Percentiles rank a stretch among this genome's conserved stretches.
phyloP scores from a whole-genome alignment of 2,888 invertebrate genomes.

The Cryptus viduatorius region DNA sequence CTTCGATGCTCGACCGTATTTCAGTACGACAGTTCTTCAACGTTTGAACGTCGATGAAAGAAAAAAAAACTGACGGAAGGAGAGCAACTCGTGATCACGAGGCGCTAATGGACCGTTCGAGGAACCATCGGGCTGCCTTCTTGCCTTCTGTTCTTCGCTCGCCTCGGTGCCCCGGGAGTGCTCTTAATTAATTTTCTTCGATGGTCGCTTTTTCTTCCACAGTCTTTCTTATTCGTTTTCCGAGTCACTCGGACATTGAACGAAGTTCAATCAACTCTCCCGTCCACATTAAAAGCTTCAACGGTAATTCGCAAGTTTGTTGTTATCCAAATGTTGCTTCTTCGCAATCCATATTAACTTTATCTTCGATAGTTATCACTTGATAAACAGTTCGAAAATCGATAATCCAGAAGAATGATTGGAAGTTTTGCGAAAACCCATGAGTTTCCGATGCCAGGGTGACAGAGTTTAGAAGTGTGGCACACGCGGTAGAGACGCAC shows the following conservation, averaged over 20 bases:
- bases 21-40: conserved; percentile 30
- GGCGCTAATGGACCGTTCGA: conserved; percentile 63
- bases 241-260: conserved; percentile 20
- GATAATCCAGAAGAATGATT: background rate
- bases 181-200: conserved; percentile 71
- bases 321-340: background rate
- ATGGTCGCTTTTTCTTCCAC: conserved; percentile 46
- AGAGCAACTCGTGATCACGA: conserved; percentile 46
- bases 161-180: conserved; percentile 66
- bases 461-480: conserved; percentile 30
- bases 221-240: background rate
- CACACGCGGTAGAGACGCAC: conserved; percentile 65
- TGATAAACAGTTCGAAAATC: conserved; percentile 12
- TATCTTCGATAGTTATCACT: background rate
- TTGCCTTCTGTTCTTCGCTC: conserved; percentile 40
- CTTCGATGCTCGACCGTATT: conserved; percentile 10
- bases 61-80: conserved; percentile 25
- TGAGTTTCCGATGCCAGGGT: background rate
- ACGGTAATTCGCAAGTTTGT: background rate
- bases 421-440: conserved; percentile 2
- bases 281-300: conserved; percentile 10
- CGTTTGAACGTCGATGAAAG: conserved; percentile 34
- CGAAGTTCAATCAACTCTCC: conserved; percentile 5
- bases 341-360: background rate
- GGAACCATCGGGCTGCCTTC: conserved; percentile 63